Conservation (phyloP, 2,888 invertebrate species). For the Acheta domesticus region DNA sequence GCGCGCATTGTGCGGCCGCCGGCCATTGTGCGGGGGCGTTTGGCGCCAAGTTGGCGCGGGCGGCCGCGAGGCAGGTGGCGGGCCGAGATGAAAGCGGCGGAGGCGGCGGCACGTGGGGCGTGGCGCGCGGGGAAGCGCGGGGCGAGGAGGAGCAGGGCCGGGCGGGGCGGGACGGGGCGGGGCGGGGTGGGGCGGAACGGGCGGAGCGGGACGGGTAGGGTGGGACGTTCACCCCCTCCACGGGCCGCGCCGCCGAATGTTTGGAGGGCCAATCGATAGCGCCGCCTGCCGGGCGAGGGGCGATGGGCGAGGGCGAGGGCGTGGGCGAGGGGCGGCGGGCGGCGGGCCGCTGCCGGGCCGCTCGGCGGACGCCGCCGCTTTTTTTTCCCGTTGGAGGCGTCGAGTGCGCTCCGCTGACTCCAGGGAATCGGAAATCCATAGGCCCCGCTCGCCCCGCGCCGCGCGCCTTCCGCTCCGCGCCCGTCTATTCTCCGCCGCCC, state of each 20-base stretch:
- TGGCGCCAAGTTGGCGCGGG: too few relatives aligned
- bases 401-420: neutral
- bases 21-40: too few relatives aligned
- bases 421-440: constrained; percentile 6
- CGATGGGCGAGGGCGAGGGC: neutral
- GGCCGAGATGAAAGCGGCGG: too few relatives aligned
- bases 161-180: neutral
- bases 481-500: too few relatives aligned
- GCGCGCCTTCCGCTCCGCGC: too few relatives aligned
- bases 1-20: too few relatives aligned
- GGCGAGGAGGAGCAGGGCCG: neutral
- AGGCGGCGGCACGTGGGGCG: too few relatives aligned
- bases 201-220: neutral
- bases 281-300: neutral
- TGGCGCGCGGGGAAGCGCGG: too few relatives aligned
- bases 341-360: neutral
- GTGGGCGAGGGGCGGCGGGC: too few relatives aligned
- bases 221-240: neutral
- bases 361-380: neutral
- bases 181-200: neutral
- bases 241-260: neutral
- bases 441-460: neutral
- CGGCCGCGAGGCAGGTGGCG: too few relatives aligned
- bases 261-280: constrained; percentile 2
- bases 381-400: neutral